These are phyloP conservation scores for Molossus alvarezi DNA, from an alignment of 2,797 vertebrate species.

Conservation along the genomic window DNA sequence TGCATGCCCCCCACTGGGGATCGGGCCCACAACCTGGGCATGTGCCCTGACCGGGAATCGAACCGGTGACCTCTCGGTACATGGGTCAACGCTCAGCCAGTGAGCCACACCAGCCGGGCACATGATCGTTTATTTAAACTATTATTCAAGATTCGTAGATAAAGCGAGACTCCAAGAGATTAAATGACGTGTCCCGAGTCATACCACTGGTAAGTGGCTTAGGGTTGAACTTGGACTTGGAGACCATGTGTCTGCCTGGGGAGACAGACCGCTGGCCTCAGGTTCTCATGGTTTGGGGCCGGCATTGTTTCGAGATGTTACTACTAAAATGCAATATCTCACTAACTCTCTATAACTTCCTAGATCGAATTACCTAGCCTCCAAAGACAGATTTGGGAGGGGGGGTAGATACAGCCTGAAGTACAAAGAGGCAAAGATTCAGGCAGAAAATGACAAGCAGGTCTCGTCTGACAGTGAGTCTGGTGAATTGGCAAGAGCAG, in stretches of 20 bases:
- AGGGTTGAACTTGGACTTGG: constrained; percentile 38
- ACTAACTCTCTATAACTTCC: background rate
- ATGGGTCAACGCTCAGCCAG: too few relatives aligned
- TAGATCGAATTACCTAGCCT: constrained; percentile 24
- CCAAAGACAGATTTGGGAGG: background rate
- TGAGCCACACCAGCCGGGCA: too few relatives aligned
- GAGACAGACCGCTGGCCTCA: background rate
- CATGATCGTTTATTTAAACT: background rate
- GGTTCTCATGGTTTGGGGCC: background rate
- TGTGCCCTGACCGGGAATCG: too few relatives aligned
- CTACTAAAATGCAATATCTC: background rate
- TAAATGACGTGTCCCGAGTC: background rate
- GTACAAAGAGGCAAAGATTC: background rate
- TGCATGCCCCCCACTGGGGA: too few relatives aligned
- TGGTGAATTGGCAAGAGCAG: background rate
- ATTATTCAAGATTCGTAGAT: background rate
- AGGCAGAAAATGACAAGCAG: background rate
- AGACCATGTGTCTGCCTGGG: background rate
- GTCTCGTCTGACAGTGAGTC: constrained; percentile 13
- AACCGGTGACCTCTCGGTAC: too few relatives aligned
- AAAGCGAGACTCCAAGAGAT: background rate
- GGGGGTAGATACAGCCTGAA: background rate
- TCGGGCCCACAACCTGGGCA: too few relatives aligned
- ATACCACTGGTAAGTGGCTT: background rate
- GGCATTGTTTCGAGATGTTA: background rate